Percentiles rank a stretch among this genome's conserved stretches.
Conservation (phyloP, 2,888 invertebrate species). For the Chrysopilus asiliformis region DNA sequence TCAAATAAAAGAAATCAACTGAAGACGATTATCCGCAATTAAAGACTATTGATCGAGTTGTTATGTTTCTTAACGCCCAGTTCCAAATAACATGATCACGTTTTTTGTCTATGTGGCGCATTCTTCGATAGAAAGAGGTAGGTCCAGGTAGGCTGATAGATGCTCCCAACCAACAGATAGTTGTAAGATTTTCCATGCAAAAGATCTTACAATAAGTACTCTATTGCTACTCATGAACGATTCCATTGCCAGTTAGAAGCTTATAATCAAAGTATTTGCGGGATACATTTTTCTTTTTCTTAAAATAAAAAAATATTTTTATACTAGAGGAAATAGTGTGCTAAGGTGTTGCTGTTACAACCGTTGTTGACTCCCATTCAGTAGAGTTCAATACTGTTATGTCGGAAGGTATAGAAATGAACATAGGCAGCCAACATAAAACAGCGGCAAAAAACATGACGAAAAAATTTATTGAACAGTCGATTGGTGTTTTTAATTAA, state of each 20-base stretch:
- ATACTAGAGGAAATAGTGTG: neutral
- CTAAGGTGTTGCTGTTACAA: neutral
- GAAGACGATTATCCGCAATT: slow-evolving; percentile 9
- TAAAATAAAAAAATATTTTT: neutral
- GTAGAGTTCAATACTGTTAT: neutral
- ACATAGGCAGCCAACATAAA: neutral
- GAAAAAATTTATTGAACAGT: neutral
- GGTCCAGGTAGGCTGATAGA: too few relatives aligned
- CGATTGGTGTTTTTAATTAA: neutral
- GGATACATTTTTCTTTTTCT: neutral
- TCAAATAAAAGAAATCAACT: too few relatives aligned
- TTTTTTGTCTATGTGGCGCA: slow-evolving; percentile 6
- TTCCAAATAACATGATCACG: slow-evolving; percentile 9
- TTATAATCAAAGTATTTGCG: neutral
- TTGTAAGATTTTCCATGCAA: too few relatives aligned
- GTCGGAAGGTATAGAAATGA: neutral
- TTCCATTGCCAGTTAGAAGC: neutral
- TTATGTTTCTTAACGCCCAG: slow-evolving; percentile 9
- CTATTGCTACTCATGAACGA: too few relatives aligned
- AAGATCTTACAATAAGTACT: too few relatives aligned
- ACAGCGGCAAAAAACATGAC: neutral
- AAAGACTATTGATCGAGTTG: slow-evolving; percentile 8
- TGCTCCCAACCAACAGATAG: too few relatives aligned
- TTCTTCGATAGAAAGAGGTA: too few relatives aligned
- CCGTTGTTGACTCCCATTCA: neutral